Conservation (phyloP, 2,797 vertebrate species). For the Falco rusticolus region DNA sequence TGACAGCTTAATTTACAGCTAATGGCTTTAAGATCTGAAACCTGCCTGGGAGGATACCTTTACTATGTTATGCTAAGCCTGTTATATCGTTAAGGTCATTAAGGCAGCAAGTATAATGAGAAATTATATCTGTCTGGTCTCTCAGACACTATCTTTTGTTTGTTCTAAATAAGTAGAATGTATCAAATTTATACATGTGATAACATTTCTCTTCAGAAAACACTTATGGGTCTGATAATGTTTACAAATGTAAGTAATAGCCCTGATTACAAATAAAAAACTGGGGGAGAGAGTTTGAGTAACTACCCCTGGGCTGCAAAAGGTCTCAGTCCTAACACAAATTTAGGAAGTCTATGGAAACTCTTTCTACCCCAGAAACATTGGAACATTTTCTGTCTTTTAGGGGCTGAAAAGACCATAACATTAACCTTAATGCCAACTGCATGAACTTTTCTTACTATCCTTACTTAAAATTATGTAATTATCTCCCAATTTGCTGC, state of each 20-base stretch:
- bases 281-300: neutral
- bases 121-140: neutral
- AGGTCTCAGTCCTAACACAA: neutral
- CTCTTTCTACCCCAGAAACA: neutral
- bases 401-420: neutral
- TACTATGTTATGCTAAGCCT: neutral
- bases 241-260: neutral
- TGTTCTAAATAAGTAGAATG: neutral
- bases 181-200: fast-evolving
- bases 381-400: neutral
- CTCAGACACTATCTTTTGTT: neutral
- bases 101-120: neutral
- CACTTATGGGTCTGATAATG: neutral
- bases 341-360: neutral
- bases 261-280: neutral
- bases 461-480: neutral
- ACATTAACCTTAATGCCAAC: neutral
- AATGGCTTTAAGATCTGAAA: neutral
- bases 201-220: neutral
- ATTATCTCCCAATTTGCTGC: conserved; percentile 36
- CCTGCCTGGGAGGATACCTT: neutral
- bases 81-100: neutral
- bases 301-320: neutral
- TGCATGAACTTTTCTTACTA: neutral
- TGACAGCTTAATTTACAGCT: neutral